Conservation (phyloP, 2,113 vertebrate genomes). For the Rhinogobius similis region DNA sequence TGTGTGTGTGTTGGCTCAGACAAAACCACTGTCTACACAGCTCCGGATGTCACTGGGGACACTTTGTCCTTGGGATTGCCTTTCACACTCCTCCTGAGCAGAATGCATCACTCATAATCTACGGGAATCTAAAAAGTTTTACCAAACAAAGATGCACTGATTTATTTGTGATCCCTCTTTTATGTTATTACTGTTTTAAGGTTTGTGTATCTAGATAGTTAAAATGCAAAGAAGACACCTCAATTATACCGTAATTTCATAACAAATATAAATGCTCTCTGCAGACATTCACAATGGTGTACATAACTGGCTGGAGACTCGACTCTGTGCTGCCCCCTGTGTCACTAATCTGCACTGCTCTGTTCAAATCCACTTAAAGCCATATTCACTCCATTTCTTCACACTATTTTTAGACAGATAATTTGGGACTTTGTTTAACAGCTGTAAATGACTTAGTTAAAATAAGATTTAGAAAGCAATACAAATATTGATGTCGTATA, state of each 20-base stretch:
- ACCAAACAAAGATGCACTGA: neutral
- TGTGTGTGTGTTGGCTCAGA: neutral
- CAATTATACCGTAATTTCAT: neutral
- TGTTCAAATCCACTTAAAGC: conserved; percentile 39
- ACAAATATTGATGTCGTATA: neutral
- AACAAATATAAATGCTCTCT: neutral
- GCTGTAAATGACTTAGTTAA: neutral
- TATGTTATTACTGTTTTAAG: neutral
- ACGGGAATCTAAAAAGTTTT: neutral
- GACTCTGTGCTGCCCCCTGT: conserved; percentile 34
- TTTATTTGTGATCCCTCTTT: neutral
- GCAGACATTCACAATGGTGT: neutral
- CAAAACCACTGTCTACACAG: neutral
- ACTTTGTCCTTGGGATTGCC: conserved; percentile 1
- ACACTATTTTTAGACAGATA: conserved; percentile 1
- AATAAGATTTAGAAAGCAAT: neutral
- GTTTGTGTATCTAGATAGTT: neutral
- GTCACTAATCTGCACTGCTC: conserved; percentile 53
- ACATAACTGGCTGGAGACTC: neutral
- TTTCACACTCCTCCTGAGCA: neutral
- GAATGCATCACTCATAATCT: neutral
- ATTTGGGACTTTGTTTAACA: neutral
- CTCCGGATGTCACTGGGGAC: neutral
- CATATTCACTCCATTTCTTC: conserved; percentile 6
- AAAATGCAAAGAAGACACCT: neutral